A percentile compares a stretch with the other conserved stretches of the same genome.
phyloP scores from a whole-genome alignment of 1,140 invertebrate genomes.

The Aphelenchoides besseyi region DNA sequence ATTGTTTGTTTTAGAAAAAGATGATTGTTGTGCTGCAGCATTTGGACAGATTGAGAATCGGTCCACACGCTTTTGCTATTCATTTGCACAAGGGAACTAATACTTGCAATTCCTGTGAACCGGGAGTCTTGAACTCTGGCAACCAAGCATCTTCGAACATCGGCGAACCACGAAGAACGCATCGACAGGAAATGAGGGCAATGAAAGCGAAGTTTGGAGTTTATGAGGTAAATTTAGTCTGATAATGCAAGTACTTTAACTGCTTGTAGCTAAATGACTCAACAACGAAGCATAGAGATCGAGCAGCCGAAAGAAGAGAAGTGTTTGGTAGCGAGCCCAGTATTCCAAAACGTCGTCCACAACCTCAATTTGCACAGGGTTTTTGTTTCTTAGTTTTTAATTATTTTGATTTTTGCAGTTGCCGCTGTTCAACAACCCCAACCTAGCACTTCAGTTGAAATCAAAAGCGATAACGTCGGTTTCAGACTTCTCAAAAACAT shows the following conservation, averaged over 20 bases:
- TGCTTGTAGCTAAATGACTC: neutral
- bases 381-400: neutral
- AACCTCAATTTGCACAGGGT: neutral
- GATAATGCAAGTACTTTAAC: neutral
- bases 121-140: constrained; percentile 13
- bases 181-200: neutral
- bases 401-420: neutral
- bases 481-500: constrained; percentile 90
- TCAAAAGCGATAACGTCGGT: constrained; percentile 68
- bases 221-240: neutral
- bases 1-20: constrained; percentile 17
- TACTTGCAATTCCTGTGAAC: constrained; percentile 24
- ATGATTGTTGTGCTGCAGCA: neutral
- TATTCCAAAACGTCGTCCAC: neutral
- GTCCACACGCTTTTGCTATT: constrained; percentile 11
- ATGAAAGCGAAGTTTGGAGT: constrained; percentile 18
- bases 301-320: neutral
- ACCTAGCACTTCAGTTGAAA: neutral
- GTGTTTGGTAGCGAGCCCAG: neutral
- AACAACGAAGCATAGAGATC: neutral
- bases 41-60: constrained; percentile 8
- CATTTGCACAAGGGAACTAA: constrained; percentile 28
- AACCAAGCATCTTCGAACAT: neutral
- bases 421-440: neutral
- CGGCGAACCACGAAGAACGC: neutral